These are phyloP conservation scores for Neodiprion lecontei DNA, from an alignment of 1,140 invertebrate genomes.

Conservation along the genomic window DNA sequence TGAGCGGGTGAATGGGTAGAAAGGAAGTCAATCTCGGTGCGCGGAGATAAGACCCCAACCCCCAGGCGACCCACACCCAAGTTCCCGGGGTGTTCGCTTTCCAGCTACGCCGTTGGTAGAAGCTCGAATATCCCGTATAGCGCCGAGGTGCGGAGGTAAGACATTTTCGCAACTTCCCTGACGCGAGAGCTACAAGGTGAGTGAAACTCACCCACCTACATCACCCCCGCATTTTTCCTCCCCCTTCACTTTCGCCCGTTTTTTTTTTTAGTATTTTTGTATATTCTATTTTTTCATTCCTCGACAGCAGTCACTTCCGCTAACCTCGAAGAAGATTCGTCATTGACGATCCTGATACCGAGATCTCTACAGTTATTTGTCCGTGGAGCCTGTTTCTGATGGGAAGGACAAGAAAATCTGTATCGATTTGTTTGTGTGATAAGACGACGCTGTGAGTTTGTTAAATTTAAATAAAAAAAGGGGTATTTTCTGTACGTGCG, in stretches of 20 bases:
- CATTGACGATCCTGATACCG: not conserved
- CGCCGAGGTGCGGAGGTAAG: not conserved
- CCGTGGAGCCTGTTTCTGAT: constrained; percentile 10
- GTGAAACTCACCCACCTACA: not conserved
- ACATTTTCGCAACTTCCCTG: not conserved
- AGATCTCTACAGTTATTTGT: constrained; percentile 32
- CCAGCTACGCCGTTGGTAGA: not conserved
- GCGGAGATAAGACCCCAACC: constrained; percentile 57
- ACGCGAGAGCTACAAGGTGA: not conserved
- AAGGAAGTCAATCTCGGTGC: constrained; percentile 63
- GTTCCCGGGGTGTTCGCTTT: not conserved
- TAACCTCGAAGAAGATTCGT: not conserved
- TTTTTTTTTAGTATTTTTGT: not conserved
- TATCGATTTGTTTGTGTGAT: not conserved
- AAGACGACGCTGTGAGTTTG: constrained; percentile 19
- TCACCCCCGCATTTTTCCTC: not conserved
- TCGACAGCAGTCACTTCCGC: not conserved
- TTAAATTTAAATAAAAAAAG: constrained; percentile 15
- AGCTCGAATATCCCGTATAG: not conserved
- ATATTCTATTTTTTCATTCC: not conserved
- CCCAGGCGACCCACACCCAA: constrained; percentile 32
- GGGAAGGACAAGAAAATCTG: too few relatives aligned
- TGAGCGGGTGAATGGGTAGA: constrained; percentile 63
- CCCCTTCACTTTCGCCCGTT: not conserved
- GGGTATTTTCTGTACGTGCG: not conserved